Percentiles rank a stretch among this genome's conserved stretches.
These are phyloP conservation scores for Channa striata DNA, from an alignment of 2,797 vertebrate genomes.

Conservation along the genomic window DNA sequence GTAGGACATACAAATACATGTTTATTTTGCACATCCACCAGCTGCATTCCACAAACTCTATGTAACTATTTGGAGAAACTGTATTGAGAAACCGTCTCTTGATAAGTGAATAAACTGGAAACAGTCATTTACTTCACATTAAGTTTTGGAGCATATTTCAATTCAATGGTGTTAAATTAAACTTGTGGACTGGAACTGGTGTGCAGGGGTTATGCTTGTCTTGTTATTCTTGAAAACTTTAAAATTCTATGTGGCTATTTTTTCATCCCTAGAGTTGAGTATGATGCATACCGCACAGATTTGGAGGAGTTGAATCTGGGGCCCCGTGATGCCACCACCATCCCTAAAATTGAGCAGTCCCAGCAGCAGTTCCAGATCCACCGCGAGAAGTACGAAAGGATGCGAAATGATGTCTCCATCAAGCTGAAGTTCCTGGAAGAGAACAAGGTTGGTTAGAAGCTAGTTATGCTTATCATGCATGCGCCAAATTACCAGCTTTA, in stretches of 20 bases:
- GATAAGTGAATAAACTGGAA: too few relatives aligned
- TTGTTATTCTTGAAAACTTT: too few relatives aligned
- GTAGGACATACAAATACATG: constrained; percentile 72
- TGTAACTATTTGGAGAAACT: not conserved
- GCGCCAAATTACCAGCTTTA: rapidly evolving
- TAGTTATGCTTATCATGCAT: not conserved
- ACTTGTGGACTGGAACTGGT: too few relatives aligned
- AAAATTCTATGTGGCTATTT: not conserved
- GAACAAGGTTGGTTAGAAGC: constrained; percentile 90
- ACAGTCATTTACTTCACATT: too few relatives aligned
- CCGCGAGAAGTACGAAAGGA: constrained; percentile 97
- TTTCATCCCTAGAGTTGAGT: constrained; percentile 88
- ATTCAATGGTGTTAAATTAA: too few relatives aligned
- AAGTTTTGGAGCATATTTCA: too few relatives aligned
- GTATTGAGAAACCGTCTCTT: too few relatives aligned
- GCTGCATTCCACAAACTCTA: not conserved
- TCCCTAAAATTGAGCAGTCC: constrained; percentile 96
- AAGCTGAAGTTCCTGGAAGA: constrained; percentile 99
- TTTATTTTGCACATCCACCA: not conserved
- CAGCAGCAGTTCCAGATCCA: constrained; percentile 94
- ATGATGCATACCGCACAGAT: constrained; percentile 97
- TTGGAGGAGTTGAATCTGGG: constrained; percentile 97
- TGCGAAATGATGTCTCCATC: constrained; percentile 93
- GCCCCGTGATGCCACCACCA: constrained; percentile 91
- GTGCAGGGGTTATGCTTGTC: too few relatives aligned